Percentiles rank a stretch among this genome's conserved stretches.
Evolutionary conservation across 2,888 invertebrate genomes (phyloP).

Genomic region (Nycteola revayana): DNA sequence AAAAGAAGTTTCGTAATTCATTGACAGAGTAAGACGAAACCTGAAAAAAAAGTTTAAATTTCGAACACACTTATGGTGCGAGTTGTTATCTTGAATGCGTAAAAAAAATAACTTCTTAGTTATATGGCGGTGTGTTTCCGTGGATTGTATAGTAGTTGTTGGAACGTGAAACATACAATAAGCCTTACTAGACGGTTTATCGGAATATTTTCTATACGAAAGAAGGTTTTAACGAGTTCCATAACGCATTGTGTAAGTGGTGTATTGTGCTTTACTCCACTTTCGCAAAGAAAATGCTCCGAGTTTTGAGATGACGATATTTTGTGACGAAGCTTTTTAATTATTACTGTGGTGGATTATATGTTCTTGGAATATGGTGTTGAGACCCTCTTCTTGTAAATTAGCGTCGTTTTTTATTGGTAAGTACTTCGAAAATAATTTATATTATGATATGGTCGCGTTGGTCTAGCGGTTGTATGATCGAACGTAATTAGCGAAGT

Average conservation of each 20-base stretch:
- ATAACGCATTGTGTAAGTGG: slow-evolving; percentile 42
- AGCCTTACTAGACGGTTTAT: slow-evolving; percentile 28
- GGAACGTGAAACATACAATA: slow-evolving; percentile 23
- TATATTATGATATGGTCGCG: no score
- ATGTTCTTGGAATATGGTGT: slow-evolving; percentile 45
- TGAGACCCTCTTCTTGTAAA: slow-evolving; percentile 46
- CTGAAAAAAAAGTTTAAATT: no score
- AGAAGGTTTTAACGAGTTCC: slow-evolving; percentile 54
- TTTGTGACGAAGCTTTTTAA: slow-evolving; percentile 29
- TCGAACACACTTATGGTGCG: no score
- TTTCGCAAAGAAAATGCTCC: slow-evolving; percentile 42
- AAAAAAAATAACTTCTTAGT: slow-evolving; percentile 15
- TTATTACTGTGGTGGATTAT: slow-evolving; percentile 17
- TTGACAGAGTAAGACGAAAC: no score
- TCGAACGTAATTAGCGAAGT: no score
- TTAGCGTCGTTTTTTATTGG: slow-evolving; percentile 61
- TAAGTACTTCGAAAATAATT: no score
- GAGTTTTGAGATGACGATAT: slow-evolving; percentile 45
- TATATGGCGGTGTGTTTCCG: slow-evolving; percentile 31
- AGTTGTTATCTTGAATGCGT: background rate
- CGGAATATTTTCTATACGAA: slow-evolving; percentile 27
- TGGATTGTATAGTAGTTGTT: slow-evolving; percentile 27
- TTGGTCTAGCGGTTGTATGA: no score
- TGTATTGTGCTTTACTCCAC: slow-evolving; percentile 33
- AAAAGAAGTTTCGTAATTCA: no score